Percentiles rank a stretch among this genome's conserved stretches.
phyloP scores from a whole-genome alignment of 37 sponge, comb jelly and placozoan genomes.

The Bolinopsis microptera region DNA sequence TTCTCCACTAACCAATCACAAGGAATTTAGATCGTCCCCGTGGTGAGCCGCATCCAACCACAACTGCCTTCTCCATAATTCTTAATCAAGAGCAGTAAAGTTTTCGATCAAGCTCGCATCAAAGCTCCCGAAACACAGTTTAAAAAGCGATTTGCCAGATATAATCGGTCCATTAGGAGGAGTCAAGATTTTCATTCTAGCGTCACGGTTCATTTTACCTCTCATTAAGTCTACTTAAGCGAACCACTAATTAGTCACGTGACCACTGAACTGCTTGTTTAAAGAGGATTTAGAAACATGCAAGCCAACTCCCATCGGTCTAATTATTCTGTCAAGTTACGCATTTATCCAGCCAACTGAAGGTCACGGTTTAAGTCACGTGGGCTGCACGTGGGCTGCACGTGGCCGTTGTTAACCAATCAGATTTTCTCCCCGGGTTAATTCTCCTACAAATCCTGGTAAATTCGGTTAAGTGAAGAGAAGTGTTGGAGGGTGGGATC shows the following conservation, averaged over 20 bases:
- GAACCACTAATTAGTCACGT: not conserved
- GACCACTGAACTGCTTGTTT: not conserved
- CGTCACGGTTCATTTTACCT: constrained; percentile 39
- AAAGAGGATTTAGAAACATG: not conserved
- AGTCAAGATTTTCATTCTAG: constrained; percentile 30
- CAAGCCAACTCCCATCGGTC: not conserved
- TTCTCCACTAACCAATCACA: not conserved
- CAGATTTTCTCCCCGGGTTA: too few relatives aligned
- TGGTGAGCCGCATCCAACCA: not conserved
- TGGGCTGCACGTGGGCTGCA: too few relatives aligned
- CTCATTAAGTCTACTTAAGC: constrained; percentile 41
- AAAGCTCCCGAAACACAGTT: constrained; percentile 45
- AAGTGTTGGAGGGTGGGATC: too few relatives aligned
- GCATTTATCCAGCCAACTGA: not conserved
- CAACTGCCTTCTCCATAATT: not conserved
- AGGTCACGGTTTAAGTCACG: too few relatives aligned
- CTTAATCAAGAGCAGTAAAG: constrained; percentile 32
- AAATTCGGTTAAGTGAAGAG: too few relatives aligned
- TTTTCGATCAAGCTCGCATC: constrained; percentile 52
- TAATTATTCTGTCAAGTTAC: not conserved
- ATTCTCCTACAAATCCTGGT: too few relatives aligned
- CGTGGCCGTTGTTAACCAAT: too few relatives aligned
- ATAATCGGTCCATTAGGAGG: constrained; percentile 13
- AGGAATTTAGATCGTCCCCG: not conserved
- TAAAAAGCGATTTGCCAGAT: constrained; percentile 30